Conservation (phyloP, 2,888 invertebrate species). For the Diarsia rubi region DNA sequence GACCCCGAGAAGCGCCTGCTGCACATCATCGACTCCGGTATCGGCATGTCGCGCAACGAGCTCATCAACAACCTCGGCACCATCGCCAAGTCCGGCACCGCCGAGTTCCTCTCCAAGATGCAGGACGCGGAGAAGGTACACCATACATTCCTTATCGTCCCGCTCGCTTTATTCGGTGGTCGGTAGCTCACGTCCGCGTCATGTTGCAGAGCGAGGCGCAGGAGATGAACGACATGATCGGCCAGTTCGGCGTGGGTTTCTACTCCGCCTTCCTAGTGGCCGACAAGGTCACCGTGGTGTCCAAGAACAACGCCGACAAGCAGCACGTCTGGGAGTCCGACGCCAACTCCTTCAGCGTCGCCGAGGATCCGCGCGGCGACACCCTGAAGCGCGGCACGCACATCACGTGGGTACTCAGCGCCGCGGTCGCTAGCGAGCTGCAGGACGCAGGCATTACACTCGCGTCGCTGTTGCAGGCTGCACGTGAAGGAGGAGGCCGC, state of each 20-base stretch:
- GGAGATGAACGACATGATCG: slow-evolving; percentile 99
- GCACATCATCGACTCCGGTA: slow-evolving; percentile 98
- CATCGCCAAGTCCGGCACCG: slow-evolving; percentile 99
- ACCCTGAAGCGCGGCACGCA: slow-evolving; percentile 97
- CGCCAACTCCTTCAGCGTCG: slow-evolving; percentile 96
- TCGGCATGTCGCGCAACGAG: slow-evolving; percentile 99
- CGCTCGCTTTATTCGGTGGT: background rate
- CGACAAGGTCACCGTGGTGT: slow-evolving; percentile 98
- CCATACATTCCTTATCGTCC: background rate
- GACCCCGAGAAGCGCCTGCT: slow-evolving; percentile 97
- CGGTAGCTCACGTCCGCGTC: background rate
- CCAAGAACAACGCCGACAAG: slow-evolving; percentile 97
- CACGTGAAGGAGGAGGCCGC: slow-evolving; percentile 99
- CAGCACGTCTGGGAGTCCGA: slow-evolving; percentile 99
- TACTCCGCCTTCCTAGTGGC: slow-evolving; percentile 99
- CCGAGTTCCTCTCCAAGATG: slow-evolving; percentile 98
- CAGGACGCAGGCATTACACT: no score
- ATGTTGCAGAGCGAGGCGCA: slow-evolving; percentile 83
- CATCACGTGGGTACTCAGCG: slow-evolving; percentile 91
- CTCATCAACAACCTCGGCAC: slow-evolving; percentile 99
- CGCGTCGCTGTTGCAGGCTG: slow-evolving; percentile 89
- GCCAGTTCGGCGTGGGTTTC: slow-evolving; percentile 99
- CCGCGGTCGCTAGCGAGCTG: no score
- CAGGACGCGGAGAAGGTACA: slow-evolving; percentile 91
- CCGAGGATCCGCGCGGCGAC: slow-evolving; percentile 98